Evolutionary conservation across 2,797 vertebrate species (phyloP), one percentile per base, ranked within the genome.

Genomic region (Xiphorhynchus erythropygius): DNA sequence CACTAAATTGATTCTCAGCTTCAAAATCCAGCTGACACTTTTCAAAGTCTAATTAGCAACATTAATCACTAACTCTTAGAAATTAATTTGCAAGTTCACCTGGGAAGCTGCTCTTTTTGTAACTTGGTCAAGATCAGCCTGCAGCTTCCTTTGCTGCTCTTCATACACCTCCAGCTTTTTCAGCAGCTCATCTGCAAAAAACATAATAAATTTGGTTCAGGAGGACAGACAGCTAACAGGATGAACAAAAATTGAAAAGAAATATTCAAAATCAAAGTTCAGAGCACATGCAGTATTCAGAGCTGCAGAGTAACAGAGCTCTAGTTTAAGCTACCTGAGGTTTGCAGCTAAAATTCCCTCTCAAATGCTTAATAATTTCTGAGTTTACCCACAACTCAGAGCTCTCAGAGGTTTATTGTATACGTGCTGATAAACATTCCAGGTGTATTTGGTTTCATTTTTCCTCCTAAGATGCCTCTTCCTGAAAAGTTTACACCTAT

Each of bases 71-170:
- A 84, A 81, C 12, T 74, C 33, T 59, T 49, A 53, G 49, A 77
- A 83, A 78, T 84, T 37, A 22, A 63, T 53, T 49, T 27, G n/a
- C 30, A 87, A 74, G 64, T 28, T 59, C 85, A 99, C 99, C 99
- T 99, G 99, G n/a, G 99, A 99, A 35, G 98, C 98, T 11, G 99
- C 98, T 89, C 99, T 98, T 96, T 99, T 99, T 42, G 99, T 98
- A 92, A 99, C 98, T 96, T 99, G 99, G 95, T 99, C 99, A 78
- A 99, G 98, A 94, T 99, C 99, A 9, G 98, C 98, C 91, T 99
- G 99, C 64, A 99, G 97, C 8, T 98, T 99, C 93, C 98, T 98
- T 94, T 99, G 99, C 64, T 99, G 99, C 82, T 99, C 98, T 97
- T 99, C 99, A 32, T 99, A 99, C 5, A 98, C 82, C 89, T 98